These are phyloP conservation scores for Hypocryptadius cinnamomeus DNA, from an alignment of 2,113 vertebrate genomes.

Conservation along the genomic window DNA sequence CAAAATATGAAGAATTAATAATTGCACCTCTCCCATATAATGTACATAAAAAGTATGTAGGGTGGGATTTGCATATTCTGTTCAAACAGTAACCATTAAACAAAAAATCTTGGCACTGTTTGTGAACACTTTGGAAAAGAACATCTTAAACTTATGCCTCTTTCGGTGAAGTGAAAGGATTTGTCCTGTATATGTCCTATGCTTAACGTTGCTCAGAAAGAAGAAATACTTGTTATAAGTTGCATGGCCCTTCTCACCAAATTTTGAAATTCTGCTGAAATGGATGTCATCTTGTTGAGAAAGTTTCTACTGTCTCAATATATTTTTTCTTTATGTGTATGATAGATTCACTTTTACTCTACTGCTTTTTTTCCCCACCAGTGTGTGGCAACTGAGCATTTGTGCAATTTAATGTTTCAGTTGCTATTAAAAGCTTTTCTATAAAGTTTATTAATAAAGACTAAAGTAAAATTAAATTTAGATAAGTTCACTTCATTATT, in stretches of 20 bases:
- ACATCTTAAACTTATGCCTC: neutral
- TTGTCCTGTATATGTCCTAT: neutral
- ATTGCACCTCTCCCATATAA: neutral
- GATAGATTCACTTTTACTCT: neutral
- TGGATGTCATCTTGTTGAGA: neutral
- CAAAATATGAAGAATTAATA: neutral
- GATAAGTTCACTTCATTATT: neutral
- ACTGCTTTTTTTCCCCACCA: neutral
- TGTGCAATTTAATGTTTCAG: neutral
- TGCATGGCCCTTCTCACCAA: neutral
- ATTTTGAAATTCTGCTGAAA: neutral
- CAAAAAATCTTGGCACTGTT: neutral
- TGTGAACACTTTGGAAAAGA: neutral
- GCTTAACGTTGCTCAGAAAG: neutral
- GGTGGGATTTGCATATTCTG: neutral
- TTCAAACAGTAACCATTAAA: neutral
- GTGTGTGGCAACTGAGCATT: neutral
- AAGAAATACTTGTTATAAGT: neutral
- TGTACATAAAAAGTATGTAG: neutral
- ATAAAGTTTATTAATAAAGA: neutral
- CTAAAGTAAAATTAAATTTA: neutral
- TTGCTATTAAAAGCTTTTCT: neutral
- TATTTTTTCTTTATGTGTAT: neutral
- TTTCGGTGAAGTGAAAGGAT: neutral
- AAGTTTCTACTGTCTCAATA: neutral